These are phyloP conservation scores for Girardinus metallicus DNA, from an alignment of 2,797 vertebrate genomes.

Conservation along the genomic window DNA sequence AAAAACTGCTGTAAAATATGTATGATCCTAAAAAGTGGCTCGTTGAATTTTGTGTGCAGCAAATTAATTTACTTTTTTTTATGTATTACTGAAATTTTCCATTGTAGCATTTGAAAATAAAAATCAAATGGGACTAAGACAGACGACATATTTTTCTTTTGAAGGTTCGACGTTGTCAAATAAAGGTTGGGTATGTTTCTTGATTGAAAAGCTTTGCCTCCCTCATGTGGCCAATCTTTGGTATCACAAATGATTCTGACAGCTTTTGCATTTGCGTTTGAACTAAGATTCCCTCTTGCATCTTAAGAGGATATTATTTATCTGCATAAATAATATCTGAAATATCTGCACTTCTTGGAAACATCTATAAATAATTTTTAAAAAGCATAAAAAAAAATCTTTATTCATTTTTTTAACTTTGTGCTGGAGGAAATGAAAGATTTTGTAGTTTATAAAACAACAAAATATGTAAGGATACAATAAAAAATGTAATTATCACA, in stretches of 20 bases:
- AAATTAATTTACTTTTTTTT: slow-evolving; percentile 24
- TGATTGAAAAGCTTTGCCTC: slow-evolving; percentile 17
- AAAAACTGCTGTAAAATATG: background rate
- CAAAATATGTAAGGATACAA: background rate
- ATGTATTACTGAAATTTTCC: slow-evolving; percentile 17
- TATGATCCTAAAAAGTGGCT: background rate
- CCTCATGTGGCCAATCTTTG: slow-evolving; percentile 45
- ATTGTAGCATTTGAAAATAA: slow-evolving; percentile 31
- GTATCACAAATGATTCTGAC: slow-evolving; percentile 24
- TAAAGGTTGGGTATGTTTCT: background rate
- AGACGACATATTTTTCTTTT: too few species aligned
- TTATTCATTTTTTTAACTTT: background rate
- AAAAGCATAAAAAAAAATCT: background rate
- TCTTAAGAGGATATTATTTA: background rate
- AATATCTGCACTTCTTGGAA: background rate
- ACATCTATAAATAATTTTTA: background rate
- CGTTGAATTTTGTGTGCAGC: background rate
- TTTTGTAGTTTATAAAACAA: background rate
- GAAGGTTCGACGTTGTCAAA: too few species aligned
- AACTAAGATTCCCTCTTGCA: background rate
- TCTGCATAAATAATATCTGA: background rate
- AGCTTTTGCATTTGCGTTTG: background rate
- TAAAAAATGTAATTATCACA: background rate
- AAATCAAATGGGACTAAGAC: slow-evolving; percentile 43
- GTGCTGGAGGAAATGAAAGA: background rate